phyloP scores from a whole-genome alignment of 2,113 vertebrate species.

The Paradisaea rubra region DNA sequence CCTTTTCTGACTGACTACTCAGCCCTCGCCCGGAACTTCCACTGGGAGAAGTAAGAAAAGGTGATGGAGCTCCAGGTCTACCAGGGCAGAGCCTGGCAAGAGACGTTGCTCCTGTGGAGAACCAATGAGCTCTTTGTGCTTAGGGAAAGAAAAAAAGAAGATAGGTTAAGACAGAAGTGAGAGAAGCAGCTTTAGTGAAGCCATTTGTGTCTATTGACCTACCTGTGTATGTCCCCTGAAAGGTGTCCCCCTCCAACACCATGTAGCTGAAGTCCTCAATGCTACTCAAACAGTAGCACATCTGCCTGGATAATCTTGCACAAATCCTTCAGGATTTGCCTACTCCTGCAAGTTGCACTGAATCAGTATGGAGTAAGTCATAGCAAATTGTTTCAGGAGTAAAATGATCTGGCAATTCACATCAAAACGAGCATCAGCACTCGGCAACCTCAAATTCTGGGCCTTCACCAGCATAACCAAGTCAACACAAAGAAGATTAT shows the following conservation, averaged over 20 bases:
- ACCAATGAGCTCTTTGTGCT: not conserved
- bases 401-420: not conserved
- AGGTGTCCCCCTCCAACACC: not conserved
- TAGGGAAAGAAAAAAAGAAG: not conserved
- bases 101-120: rapidly evolving
- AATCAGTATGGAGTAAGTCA: not conserved
- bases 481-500: not conserved
- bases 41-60: not conserved
- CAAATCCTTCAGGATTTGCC: not conserved
- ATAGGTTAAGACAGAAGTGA: not conserved
- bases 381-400: not conserved
- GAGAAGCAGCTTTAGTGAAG: not conserved
- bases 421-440: not conserved
- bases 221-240: not conserved
- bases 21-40: rapidly evolving
- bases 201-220: not conserved
- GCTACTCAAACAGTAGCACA: not conserved
- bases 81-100: not conserved
- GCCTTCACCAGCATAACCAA: not conserved
- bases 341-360: not conserved
- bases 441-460: not conserved
- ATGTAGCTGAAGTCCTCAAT: not conserved
- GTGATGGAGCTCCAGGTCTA: not conserved
- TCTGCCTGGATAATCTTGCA: not conserved
- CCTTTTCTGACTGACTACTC: not conserved